Base-by-base conservation (phyloP, 2,113 vertebrate species). In the Apodemus speciosus region DNA sequence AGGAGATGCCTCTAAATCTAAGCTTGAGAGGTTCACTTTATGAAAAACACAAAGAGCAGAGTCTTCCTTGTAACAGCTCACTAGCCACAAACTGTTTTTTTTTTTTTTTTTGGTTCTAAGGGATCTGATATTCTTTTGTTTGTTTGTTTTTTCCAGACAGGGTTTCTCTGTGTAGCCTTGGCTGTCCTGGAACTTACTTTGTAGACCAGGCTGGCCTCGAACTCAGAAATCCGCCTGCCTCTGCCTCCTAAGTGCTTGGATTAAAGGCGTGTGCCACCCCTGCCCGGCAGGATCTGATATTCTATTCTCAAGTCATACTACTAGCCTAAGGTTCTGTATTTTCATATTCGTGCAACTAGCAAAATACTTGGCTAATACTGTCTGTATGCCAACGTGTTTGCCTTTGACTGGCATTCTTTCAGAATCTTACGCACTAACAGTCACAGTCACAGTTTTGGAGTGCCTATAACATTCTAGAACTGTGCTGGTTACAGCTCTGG, bases 381-480 rank as follows among this genome's bases (percentile, higher is more conserved):
- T 84, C 60, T 73, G 13, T 89, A n/a, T 62, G 30, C 10, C 6
- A n/a, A 14, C 30, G 21, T 56, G 30, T 83, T 90, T 87, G 69
- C 69, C 38, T 81, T 79, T 30, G 91, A 25, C 30, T 9, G 7
- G 3, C 62, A 83, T 30, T 87, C 71, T 89, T 76, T 20, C 75
- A 91, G 71, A 86, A 85, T 60, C 38, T 43, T 76, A 3, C 6
- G 40, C 56, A 32, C 13, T 56, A 49, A 49, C 25, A 72, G 35
- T 53, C 58, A 62, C 49, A 56, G 46, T 53, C n/a, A 79, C 53
- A 9, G 25, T 76, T 88, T 51, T 64, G 85, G 85, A 92, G 62
- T 62, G 66, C 32, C 38, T 81, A 7, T 69, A 60, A 76, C 85
- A 14, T 89, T 94, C 83, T 75, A 62, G 71, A 92, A 91, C 72